Conservation (phyloP, 2,113 vertebrate genomes). For the Anguilla japonica region DNA sequence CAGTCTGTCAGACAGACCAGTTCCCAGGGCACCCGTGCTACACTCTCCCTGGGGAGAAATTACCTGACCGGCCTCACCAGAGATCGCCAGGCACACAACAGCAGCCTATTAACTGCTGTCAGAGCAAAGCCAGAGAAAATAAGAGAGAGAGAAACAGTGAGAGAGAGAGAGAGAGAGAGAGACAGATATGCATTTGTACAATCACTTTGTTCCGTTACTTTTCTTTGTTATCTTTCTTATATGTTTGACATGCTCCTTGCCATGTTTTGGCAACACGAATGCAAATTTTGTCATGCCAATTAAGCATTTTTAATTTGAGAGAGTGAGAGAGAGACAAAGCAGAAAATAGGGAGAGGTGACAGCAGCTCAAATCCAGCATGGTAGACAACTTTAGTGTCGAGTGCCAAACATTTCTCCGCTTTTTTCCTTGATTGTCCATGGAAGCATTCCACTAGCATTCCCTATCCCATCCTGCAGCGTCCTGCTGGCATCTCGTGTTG, state of each 20-base stretch:
- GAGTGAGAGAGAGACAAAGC: background rate
- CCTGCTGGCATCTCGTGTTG: conserved; percentile 25
- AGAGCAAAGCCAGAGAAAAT: background rate
- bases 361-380: background rate
- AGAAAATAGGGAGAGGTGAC: background rate
- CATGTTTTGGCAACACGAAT: too few relatives aligned
- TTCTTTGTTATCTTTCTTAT: too few relatives aligned
- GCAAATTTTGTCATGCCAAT: too few relatives aligned
- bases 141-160: background rate
- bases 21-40: too few relatives aligned
- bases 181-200: too few relatives aligned
- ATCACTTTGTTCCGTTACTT: too few relatives aligned
- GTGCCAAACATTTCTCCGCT: too few relatives aligned
- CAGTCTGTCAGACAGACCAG: background rate
- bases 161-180: too few relatives aligned
- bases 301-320: too few relatives aligned
- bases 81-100: background rate
- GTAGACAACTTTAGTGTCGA: background rate
- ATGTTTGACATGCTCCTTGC: too few relatives aligned
- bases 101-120: background rate
- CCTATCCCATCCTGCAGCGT: background rate
- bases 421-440: background rate
- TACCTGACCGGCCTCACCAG: background rate
- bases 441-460: background rate
- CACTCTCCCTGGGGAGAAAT: background rate